These are phyloP conservation scores for Oriolus oriolus DNA, from an alignment of 2,113 vertebrate species.

Conservation along the genomic window DNA sequence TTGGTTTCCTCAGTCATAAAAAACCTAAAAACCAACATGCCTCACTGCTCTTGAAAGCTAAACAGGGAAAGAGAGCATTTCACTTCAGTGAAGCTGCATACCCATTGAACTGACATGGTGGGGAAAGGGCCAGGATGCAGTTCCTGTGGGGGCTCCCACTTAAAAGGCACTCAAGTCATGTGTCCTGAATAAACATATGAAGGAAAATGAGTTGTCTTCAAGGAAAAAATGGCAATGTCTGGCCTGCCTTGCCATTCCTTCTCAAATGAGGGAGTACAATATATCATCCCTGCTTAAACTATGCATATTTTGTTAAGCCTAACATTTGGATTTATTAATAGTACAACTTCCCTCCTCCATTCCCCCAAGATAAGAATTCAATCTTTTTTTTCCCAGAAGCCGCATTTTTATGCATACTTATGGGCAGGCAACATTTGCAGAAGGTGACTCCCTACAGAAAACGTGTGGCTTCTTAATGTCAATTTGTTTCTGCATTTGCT, in stretches of 20 bases:
- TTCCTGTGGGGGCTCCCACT: background rate
- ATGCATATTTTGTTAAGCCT: background rate
- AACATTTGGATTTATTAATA: constrained; percentile 33
- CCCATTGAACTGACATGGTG: background rate
- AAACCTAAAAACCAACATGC: background rate
- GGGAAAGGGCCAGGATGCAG: background rate
- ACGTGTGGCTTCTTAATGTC: constrained; percentile 43
- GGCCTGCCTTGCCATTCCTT: background rate
- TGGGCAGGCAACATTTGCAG: constrained; percentile 34
- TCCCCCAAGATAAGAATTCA: constrained; percentile 7
- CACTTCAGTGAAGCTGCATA: background rate
- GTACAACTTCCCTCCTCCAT: background rate
- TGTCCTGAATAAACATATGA: background rate
- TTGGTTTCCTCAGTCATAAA: background rate
- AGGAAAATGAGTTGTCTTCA: background rate
- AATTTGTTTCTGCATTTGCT: constrained; percentile 51
- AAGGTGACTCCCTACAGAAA: constrained; percentile 58
- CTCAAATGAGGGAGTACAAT: background rate
- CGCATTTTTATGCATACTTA: constrained; percentile 46
- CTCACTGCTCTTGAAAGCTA: background rate
- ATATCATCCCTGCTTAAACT: background rate
- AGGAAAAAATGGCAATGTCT: background rate
- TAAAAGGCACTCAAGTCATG: background rate
- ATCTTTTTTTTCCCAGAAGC: background rate
- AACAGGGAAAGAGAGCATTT: background rate